A percentile compares a stretch with the other conserved stretches of the same genome.
Conservation (phyloP, 2,113 vertebrate species). For the Brienomyrus brachyistius region DNA sequence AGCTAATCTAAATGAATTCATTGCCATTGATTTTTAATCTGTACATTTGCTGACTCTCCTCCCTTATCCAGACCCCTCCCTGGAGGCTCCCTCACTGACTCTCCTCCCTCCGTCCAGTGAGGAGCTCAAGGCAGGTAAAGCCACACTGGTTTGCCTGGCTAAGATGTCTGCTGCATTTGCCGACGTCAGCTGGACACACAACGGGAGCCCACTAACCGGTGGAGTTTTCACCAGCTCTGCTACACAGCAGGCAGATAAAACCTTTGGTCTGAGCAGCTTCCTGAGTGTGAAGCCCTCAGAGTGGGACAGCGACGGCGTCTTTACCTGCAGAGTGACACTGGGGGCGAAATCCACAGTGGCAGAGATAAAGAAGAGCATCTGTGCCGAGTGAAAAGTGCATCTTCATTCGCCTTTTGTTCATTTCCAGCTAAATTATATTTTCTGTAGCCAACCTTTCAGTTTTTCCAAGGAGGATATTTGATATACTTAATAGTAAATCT, state of each 20-base stretch:
- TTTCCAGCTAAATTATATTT: no score
- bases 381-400: conserved; percentile 25
- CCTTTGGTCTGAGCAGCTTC: conserved; percentile 50
- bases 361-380: background rate
- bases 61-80: conserved; percentile 35
- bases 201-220: conserved; percentile 36
- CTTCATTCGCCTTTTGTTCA: background rate
- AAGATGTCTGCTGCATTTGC: conserved; percentile 38
- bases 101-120: conserved; percentile 49
- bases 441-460: background rate
- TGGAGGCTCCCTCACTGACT: conserved; percentile 43
- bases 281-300: conserved; percentile 40
- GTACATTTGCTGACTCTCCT: background rate
- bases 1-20: background rate
- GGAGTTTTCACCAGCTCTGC: conserved; percentile 46
- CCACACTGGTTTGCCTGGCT: conserved; percentile 47
- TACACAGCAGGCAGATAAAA: conserved; percentile 42
- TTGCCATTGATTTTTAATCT: background rate
- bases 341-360: conserved; percentile 1
- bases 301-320: conserved; percentile 40
- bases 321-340: conserved; percentile 41
- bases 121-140: conserved; percentile 45
- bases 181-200: conserved; percentile 46
- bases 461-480: background rate
- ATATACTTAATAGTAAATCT: background rate